Evolutionary conservation across 2,113 vertebrate genomes (phyloP), one percentile per base, ranked within the genome.

Genomic region (Nycticebus coucang): DNA sequence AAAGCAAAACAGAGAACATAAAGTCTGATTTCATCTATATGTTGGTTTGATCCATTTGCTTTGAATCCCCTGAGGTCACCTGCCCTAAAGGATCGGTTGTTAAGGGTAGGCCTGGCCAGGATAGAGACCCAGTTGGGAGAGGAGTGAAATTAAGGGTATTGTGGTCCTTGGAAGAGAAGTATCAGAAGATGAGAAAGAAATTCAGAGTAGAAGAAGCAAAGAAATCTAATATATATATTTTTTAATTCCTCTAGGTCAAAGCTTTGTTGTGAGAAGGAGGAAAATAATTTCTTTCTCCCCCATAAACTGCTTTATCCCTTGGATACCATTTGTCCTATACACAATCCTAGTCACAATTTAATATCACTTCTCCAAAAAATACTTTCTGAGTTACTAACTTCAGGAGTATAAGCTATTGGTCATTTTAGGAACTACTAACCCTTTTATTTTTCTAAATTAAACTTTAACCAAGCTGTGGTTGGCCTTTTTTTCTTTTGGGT

Each of bases 381-480:
- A 66, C 11, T 53, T 83, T 94, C 37, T 68, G 45, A 41, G 28
- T 90, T 93, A 88, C 35, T 87, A 60, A 96, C 83, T 92, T 89
- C 66, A 92, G 33, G 33, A 87, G 88, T 22, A 12, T 45, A 75
- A 90, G 30, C 91, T 91, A 89, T 84, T 87, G 89, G 87, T 93
- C 78, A 87, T 94, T 88, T 37, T 87, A 87, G 81, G 96, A 95
- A 95, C 95, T 94, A 90, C 85, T 79, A 93, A 95, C 94, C 86
- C 88, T 98, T 98, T 97, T 77, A 80, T 98, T 98, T 97, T 98
- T 96, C 60, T 91, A 97, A 89, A 97, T 97, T 96, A 98, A 98
- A 97, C 94, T 95, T 98, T 98, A 97, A 96, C 92, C 93, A 92
- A 97, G 89, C 77, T 95, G 93, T 97, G 95, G 72, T 98, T 30